Evolutionary conservation across 2,113 vertebrate genomes (phyloP).

Genomic region (Thamnophis sirtalis): DNA sequence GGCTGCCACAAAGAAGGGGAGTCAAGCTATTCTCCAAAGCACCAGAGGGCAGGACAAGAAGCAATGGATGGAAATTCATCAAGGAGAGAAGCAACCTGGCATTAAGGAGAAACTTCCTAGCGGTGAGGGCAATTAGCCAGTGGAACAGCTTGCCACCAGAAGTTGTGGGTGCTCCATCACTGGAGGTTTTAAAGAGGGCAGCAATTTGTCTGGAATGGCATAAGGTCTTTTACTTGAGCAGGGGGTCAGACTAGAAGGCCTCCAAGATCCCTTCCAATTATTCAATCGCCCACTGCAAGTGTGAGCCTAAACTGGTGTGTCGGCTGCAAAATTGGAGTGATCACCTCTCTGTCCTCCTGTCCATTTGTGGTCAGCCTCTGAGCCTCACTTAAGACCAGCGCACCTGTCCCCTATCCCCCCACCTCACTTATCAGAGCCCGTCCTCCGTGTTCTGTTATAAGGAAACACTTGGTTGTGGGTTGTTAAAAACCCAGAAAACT

Average conservation of each 20-base stretch:
- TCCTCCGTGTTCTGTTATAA: neutral
- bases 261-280: neutral
- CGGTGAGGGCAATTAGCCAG: no score
- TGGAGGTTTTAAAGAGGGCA: neutral
- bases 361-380: no score
- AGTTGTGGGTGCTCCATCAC: no score
- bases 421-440: no score
- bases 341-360: no score
- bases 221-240: no score
- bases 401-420: no score
- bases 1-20: neutral
- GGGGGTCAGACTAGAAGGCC: neutral
- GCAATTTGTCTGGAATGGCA: neutral
- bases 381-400: no score
- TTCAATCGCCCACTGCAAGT: no score
- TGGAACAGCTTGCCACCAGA: neutral
- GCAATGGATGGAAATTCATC: neutral
- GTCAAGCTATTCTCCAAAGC: neutral
- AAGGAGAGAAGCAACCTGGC: neutral
- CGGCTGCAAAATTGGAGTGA: no score
- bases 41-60: neutral
- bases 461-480: neutral
- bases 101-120: neutral
- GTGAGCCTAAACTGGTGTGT: no score
- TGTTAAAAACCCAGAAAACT: neutral